These are phyloP conservation scores for Eubasilissa regina DNA, from an alignment of 1,140 invertebrate genomes.

Conservation along the genomic window DNA sequence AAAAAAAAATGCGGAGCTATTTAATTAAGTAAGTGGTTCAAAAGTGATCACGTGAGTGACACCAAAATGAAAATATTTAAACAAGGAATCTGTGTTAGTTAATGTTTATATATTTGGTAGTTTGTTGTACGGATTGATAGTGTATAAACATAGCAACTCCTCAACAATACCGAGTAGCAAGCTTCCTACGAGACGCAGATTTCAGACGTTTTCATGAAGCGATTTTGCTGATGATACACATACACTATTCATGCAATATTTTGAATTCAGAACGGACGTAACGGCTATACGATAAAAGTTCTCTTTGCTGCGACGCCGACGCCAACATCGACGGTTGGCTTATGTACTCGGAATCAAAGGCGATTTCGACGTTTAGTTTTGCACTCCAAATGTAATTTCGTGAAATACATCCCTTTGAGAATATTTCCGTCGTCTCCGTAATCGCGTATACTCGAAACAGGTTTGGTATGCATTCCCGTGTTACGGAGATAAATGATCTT, in stretches of 20 bases:
- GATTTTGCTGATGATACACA: conserved; percentile 5
- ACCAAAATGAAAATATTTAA: too few species aligned
- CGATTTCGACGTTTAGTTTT: conserved; percentile 41
- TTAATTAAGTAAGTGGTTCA: too few species aligned
- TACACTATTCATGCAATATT: conserved; percentile 26
- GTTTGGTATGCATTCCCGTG: neutral
- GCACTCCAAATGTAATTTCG: conserved; percentile 35
- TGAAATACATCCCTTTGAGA: conserved; percentile 39
- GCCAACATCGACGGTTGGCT: too few species aligned
- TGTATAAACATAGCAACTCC: too few species aligned
- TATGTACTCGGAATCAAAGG: conserved; percentile 43
- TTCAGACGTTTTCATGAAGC: neutral
- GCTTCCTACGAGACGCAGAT: too few species aligned
- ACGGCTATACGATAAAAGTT: neutral
- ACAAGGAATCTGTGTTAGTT: too few species aligned
- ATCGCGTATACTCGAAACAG: neutral
- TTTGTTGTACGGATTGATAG: too few species aligned
- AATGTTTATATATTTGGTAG: too few species aligned
- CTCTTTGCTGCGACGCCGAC: neutral
- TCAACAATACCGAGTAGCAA: too few species aligned
- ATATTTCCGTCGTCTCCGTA: neutral
- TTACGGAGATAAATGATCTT: conserved; percentile 8
- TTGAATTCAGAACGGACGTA: conserved; percentile 26
- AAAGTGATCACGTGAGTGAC: too few species aligned
- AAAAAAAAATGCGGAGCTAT: too few species aligned